Base-by-base conservation (phyloP, 1,140 invertebrate genomes). In the Drosophila rhopaloa region DNA sequence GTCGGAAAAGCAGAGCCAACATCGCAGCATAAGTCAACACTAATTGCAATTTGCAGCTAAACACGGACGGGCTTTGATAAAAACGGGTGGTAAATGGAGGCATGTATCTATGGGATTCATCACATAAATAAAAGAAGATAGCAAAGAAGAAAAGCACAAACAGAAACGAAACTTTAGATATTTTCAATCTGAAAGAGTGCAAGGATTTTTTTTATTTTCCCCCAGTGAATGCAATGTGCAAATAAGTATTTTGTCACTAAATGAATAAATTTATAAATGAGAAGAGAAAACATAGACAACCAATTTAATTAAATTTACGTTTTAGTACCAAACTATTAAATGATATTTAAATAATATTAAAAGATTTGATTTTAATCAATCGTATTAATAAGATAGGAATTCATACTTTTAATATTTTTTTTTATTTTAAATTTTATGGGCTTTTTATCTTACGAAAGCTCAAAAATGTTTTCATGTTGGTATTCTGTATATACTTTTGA, bases 1-100 rank as follows among this genome's bases (percentile, higher is more conserved):
- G 53, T 8, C 9, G 16, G 19, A 9, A 57, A 50, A 57, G 53
- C 40, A 55, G 55, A 46, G 68, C 27, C 24, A 63, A 50, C 70
- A 75, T 63, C 56, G 79, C 62, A 81, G 81, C 79, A 88, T 88
- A 88, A 88, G 83, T 88, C 83, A 88, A 83, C 83, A 88, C 83
- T 88, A 88, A 88, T 88, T 88, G 83, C 83, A 88, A 86, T 88
- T 88, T 88, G 83, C 70, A 75, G 78, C 63, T 67, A 78, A 75
- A 51, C 75, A 72, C 56, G 66, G 56, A 53, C 72, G 51, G 41
- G 24, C 24, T 48, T 29, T 60, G 24, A 63, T 8, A 43, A 13
- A 53, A 14, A 29, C 7, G 53, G 10, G 4, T 51, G 32, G 13
- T 19, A 35, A 13, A 32, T 9, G 32, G 19, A 10, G 54, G 7